These are phyloP conservation scores for Acleris holmiana DNA, from an alignment of 2,888 invertebrate species.

Conservation along the genomic window DNA sequence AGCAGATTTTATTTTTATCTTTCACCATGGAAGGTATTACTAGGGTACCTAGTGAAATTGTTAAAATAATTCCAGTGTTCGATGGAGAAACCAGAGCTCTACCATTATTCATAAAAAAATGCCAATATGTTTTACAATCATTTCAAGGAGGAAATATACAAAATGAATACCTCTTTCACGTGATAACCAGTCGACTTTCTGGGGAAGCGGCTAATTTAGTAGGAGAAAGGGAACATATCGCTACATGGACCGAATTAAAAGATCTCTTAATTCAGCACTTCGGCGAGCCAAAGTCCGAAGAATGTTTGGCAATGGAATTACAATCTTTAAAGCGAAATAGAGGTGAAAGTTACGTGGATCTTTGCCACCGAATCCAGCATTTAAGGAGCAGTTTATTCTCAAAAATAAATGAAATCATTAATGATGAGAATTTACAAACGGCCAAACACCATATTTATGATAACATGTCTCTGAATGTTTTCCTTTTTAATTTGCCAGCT, in stretches of 20 bases:
- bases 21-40: constrained; percentile 1
- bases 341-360: constrained; percentile 38
- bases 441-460: constrained; percentile 33
- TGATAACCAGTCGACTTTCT: constrained; percentile 36
- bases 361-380: constrained; percentile 39
- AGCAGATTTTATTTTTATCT: neutral
- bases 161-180: constrained; percentile 38
- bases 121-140: constrained; percentile 26
- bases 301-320: constrained; percentile 37
- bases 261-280: constrained; percentile 30
- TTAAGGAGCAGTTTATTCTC: constrained; percentile 34
- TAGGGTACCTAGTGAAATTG: constrained; percentile 1
- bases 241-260: constrained; percentile 36
- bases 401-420: constrained; percentile 30
- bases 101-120: constrained; percentile 32
- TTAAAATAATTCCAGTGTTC: neutral
- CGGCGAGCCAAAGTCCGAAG: constrained; percentile 38
- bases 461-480: constrained; percentile 35
- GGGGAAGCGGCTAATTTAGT: constrained; percentile 38
- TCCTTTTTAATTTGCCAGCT: constrained; percentile 38
- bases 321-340: constrained; percentile 32
- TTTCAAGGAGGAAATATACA: constrained; percentile 21
- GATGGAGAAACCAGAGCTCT: constrained; percentile 5
- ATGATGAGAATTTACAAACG: neutral
- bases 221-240: constrained; percentile 36